These are phyloP conservation scores for Oenanthe melanoleuca DNA, from an alignment of 2,113 vertebrate species.

Conservation along the genomic window DNA sequence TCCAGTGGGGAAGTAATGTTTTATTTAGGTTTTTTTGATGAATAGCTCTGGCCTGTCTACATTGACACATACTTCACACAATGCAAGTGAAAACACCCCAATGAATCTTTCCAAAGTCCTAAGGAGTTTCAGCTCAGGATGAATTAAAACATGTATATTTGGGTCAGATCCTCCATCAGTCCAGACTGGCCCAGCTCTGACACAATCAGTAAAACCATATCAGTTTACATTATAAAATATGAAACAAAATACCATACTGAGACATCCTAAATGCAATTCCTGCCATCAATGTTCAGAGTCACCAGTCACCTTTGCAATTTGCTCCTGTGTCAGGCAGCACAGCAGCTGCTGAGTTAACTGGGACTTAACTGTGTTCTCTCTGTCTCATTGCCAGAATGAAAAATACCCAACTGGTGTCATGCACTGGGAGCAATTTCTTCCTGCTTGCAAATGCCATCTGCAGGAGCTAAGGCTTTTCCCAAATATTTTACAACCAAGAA, in stretches of 20 bases:
- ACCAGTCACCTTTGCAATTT: background rate
- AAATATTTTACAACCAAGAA: background rate
- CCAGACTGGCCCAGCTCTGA: background rate
- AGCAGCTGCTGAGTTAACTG: background rate
- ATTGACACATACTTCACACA: background rate
- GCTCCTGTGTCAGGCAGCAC: background rate
- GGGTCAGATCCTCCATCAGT: background rate
- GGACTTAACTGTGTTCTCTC: background rate
- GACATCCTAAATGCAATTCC: background rate
- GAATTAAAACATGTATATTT: background rate
- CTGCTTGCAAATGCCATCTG: background rate
- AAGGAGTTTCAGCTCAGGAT: background rate
- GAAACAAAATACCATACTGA: background rate
- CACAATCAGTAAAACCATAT: background rate
- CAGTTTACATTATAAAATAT: background rate
- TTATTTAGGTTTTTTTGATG: slow-evolving; percentile 10
- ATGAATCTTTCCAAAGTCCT: background rate
- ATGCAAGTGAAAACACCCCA: background rate
- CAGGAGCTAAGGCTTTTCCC: background rate
- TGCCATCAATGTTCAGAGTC: background rate
- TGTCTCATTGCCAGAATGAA: background rate
- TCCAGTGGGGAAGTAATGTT: background rate
- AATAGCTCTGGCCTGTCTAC: background rate
- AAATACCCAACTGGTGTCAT: background rate
- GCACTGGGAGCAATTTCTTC: background rate